Evolutionary conservation across 2,797 vertebrate species (phyloP).

Genomic region (Notamacropus eugenii): DNA sequence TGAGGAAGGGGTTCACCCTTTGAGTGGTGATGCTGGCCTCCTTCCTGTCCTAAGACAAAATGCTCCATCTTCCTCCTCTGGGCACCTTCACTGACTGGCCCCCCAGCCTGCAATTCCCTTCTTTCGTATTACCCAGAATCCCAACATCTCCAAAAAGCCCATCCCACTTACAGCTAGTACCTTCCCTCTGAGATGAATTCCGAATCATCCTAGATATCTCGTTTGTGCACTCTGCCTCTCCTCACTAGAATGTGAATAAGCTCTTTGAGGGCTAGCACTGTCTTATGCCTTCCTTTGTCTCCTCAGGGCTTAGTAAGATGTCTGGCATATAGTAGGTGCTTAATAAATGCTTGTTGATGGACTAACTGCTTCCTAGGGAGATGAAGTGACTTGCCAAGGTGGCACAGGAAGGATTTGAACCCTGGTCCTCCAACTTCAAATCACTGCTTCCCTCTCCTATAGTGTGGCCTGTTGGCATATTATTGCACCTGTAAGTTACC

Average conservation of each 20-base stretch:
- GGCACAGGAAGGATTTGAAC: background rate
- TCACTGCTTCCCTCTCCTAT: background rate
- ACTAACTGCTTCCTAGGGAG: background rate
- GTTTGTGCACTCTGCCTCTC: background rate
- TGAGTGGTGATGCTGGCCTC: background rate
- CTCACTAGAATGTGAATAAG: background rate
- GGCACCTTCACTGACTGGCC: no score
- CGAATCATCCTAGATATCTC: background rate
- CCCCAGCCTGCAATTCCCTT: no score
- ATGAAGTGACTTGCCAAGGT: background rate
- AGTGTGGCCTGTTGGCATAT: background rate
- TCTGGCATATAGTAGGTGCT: background rate
- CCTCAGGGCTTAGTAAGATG: background rate
- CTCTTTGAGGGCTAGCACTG: background rate
- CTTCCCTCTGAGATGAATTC: background rate
- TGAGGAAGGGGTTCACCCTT: background rate
- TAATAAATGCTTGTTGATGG: slow-evolving; percentile 6
- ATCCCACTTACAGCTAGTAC: background rate
- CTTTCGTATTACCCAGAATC: background rate
- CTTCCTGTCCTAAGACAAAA: background rate
- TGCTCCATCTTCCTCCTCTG: background rate
- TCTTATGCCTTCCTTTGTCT: background rate
- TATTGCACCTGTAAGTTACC: background rate
- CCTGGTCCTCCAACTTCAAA: background rate
- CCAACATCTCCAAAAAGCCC: background rate